Evolutionary conservation across 2,113 vertebrate genomes (phyloP).

Genomic region (Esox niger): DNA sequence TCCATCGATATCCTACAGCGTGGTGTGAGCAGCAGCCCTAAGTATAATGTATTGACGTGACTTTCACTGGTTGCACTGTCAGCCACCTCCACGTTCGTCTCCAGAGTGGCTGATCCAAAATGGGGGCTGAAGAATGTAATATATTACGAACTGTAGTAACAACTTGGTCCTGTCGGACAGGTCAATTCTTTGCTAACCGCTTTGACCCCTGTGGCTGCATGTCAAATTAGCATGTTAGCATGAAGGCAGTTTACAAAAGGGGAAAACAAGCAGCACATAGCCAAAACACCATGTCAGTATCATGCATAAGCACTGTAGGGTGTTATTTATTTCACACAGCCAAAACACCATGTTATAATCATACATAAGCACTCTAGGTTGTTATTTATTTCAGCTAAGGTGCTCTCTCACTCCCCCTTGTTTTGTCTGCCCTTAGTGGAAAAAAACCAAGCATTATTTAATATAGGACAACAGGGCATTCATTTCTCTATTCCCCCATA

Average conservation of each 20-base stretch:
- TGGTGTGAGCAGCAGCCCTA: too few species aligned
- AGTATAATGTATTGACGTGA: conserved; percentile 17
- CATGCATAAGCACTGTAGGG: too few species aligned
- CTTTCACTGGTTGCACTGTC: conserved; percentile 13
- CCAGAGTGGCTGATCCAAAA: background rate
- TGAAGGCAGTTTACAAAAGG: background rate
- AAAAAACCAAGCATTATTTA: too few species aligned
- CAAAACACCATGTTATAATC: too few species aligned
- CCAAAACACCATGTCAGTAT: too few species aligned
- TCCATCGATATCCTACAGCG: background rate
- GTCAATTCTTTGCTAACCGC: background rate
- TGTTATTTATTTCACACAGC: too few species aligned
- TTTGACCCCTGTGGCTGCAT: background rate
- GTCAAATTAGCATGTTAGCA: background rate
- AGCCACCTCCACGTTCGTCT: conserved; percentile 15
- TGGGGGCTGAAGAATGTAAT: background rate
- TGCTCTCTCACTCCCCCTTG: background rate
- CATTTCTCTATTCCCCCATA: too few species aligned
- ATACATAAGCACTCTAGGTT: too few species aligned
- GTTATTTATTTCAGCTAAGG: too few species aligned
- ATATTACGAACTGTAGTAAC: conserved; percentile 1
- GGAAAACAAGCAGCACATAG: conserved; percentile 6
- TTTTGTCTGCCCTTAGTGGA: too few species aligned
- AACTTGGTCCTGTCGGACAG: too few species aligned
- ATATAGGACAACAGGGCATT: too few species aligned